These are phyloP conservation scores for Crossoptilon crossoptilon DNA, from an alignment of 2,797 vertebrate species.

Conservation along the genomic window DNA sequence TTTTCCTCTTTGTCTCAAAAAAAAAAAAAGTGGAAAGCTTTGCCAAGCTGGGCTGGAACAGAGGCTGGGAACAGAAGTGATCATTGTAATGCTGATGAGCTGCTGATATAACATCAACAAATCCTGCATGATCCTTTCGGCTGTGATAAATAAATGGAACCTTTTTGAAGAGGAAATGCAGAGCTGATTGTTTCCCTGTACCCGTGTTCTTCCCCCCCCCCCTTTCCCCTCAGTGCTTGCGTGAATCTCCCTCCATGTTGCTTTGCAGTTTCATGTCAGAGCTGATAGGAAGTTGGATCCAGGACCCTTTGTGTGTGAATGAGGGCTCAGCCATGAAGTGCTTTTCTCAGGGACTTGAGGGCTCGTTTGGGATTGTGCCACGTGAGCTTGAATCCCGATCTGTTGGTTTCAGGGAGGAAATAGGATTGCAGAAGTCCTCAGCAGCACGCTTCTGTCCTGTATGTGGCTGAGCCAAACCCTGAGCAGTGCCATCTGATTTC, in stretches of 20 bases:
- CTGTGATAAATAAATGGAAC: not conserved
- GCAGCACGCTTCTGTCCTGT: accelerated
- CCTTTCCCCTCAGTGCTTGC: too few species aligned
- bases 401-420: accelerated
- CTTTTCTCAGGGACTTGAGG: not conserved
- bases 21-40: not conserved
- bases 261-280: accelerated
- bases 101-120: not conserved
- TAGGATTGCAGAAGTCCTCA: not conserved
- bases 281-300: accelerated
- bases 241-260: accelerated
- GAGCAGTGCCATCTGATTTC: not conserved
- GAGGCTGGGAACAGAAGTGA: not conserved
- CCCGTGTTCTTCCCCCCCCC: not conserved
- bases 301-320: not conserved
- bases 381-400: accelerated
- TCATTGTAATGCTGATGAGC: not conserved
- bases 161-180: not conserved
- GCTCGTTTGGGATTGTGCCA: not conserved
- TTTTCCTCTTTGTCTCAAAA: not conserved
- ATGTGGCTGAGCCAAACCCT: accelerated
- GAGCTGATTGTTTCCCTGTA: not conserved
- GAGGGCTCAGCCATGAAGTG: not conserved
- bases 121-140: not conserved
- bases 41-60: not conserved